Base-by-base conservation (phyloP, 2,888 invertebrate species). In the Ectemnius continuus region DNA sequence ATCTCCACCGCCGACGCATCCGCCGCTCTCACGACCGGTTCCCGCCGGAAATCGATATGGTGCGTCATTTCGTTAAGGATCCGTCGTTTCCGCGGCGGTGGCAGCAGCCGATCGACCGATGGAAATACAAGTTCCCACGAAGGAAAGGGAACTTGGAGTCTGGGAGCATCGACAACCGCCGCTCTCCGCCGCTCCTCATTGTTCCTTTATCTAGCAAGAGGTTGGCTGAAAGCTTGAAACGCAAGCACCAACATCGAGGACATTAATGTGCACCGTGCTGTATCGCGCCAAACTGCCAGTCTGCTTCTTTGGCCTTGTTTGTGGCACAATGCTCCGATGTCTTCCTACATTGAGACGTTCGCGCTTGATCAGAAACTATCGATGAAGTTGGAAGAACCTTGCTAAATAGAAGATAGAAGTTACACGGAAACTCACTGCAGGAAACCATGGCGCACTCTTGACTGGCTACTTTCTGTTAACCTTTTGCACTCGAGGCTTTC, bases 251-350 rank as follows among this genome's bases (percentile, higher is more conserved):
- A 73, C 65, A 64, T 64, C 70, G 36, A 47, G 63, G 14, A 28
- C 64, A 60, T 57, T 73, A 63, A 63, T 60, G 63, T 23, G 45
- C 56, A n/a, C 56, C 56, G 60, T 73, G 67, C 52, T 52, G 16
- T 16, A 52, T 16, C 52, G n/a, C 52, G 52, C 52, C 4, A 16
- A 23, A 52, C 52, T 52, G 14, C 52, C n/a, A 52, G 52, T 16
- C 52, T 16, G 6, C 14, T 14, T 14, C 70, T 72, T 72, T 62
- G 61, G 61, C 71, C 61, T 72, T 72, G 69, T 72, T 57, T 69
- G 56, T 58, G 23, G 23, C 48, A 52, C 47, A 69, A 69, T 72
- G 47, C 48, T 14, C 20, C 58, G 4, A 18, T 6, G 52, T 52
- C 16, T 52, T 16, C 52, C 4, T 52, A 20, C 18, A 20, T 23